These are phyloP conservation scores for Geopemphigus sp. DNA, from an alignment of 1,140 invertebrate species.

Conservation along the genomic window DNA sequence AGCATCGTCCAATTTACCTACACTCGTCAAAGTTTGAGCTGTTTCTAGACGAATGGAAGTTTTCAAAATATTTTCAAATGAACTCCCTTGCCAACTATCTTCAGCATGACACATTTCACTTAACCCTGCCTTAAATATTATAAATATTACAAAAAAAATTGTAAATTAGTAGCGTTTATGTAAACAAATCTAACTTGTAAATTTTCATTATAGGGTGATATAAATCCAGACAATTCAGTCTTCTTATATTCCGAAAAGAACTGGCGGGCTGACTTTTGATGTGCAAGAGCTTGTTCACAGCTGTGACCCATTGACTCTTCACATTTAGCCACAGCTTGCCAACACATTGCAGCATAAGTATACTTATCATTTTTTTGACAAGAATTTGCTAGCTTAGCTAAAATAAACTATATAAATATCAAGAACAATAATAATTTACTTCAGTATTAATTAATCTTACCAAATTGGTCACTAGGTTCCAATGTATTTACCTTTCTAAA, in stretches of 20 bases:
- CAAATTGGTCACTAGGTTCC: constrained; percentile 41
- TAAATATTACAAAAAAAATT: not conserved
- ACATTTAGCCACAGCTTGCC: constrained; percentile 46
- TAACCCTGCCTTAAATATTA: constrained; percentile 7
- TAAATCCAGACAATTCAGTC: constrained; percentile 34
- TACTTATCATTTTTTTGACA: constrained; percentile 44
- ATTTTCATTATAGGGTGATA: constrained; percentile 44
- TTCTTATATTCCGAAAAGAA: constrained; percentile 37
- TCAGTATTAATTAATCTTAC: not conserved
- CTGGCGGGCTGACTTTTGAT: constrained; percentile 35
- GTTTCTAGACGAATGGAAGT: constrained; percentile 41
- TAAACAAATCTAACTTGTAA: constrained; percentile 23
- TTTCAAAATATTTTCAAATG: constrained; percentile 49
- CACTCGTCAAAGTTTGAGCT: constrained; percentile 10
- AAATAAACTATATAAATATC: not conserved
- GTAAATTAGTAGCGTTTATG: too few relatives aligned
- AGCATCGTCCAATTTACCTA: constrained; percentile 40
- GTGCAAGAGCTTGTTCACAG: constrained; percentile 36
- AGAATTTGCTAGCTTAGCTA: constrained; percentile 32
- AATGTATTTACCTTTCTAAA: constrained; percentile 39
- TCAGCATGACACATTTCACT: constrained; percentile 44
- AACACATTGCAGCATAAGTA: constrained; percentile 41
- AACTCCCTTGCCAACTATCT: constrained; percentile 35
- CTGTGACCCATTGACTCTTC: constrained; percentile 32
- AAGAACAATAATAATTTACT: not conserved